Evolutionary conservation across 2,888 invertebrate genomes (phyloP).

Genomic region (Lordiphosa andalusiaca): DNA sequence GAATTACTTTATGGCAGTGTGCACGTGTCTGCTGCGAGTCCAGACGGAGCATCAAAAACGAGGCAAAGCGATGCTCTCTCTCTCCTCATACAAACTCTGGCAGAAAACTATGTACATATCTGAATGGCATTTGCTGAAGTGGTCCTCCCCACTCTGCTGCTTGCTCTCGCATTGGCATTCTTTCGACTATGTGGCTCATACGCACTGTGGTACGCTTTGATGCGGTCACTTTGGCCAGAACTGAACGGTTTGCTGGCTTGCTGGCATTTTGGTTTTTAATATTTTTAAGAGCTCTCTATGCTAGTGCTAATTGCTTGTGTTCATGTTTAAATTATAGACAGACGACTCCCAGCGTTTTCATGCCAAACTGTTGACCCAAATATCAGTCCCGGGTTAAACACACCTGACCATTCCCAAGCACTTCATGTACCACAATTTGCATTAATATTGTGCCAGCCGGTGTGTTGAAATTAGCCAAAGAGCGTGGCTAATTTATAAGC

Average conservation of each 20-base stretch:
- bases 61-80: no score
- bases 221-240: slow-evolving; percentile 52
- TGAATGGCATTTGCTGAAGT: slow-evolving; percentile 41
- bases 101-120: slow-evolving; percentile 5
- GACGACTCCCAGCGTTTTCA: slow-evolving; percentile 42
- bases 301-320: slow-evolving; percentile 41
- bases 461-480: slow-evolving; percentile 29
- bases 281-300: slow-evolving; percentile 45
- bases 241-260: slow-evolving; percentile 12
- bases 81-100: no score
- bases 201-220: slow-evolving; percentile 55
- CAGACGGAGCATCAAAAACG: neutral
- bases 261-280: slow-evolving; percentile 39
- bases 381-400: slow-evolving; percentile 50
- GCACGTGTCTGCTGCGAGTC: slow-evolving; percentile 11
- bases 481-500: slow-evolving; percentile 25
- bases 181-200: slow-evolving; percentile 43
- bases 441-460: slow-evolving; percentile 39
- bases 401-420: slow-evolving; percentile 28
- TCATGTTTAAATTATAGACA: slow-evolving; percentile 48
- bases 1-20: slow-evolving; percentile 66
- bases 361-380: slow-evolving; percentile 53
- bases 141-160: slow-evolving; percentile 9
- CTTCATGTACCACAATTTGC: slow-evolving; percentile 38
- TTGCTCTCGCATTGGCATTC: neutral